Evolutionary conservation across 2,113 vertebrate species (phyloP).

Genomic region (Suricata suricatta): DNA sequence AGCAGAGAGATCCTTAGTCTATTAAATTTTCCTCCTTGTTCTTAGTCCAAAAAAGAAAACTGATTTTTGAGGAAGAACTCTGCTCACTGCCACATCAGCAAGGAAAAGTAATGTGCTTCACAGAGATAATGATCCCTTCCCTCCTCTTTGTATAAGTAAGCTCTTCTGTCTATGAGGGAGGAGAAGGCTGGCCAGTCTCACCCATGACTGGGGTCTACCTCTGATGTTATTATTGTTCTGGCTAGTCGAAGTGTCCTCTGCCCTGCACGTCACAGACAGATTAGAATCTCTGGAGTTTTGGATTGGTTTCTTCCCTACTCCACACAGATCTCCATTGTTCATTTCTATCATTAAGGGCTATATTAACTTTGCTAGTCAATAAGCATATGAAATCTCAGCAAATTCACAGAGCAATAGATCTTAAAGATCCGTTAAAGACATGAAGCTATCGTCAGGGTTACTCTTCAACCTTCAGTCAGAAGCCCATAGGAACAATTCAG

Average conservation of each 20-base stretch:
- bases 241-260: rapidly evolving
- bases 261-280: background rate
- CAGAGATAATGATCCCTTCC: background rate
- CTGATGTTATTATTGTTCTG: background rate
- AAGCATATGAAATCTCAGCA: background rate
- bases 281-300: background rate
- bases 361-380: background rate
- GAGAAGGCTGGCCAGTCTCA: background rate
- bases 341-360: background rate
- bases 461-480: background rate
- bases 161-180: background rate
- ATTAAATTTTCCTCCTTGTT: background rate
- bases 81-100: background rate
- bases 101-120: background rate
- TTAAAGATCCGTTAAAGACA: background rate
- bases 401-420: background rate
- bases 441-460: background rate
- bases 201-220: no score
- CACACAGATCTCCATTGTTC: background rate
- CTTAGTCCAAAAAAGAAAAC: background rate
- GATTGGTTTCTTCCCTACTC: background rate
- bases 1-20: background rate
- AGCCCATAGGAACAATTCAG: background rate
- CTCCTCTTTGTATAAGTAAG: background rate
- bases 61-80: background rate